Percentiles rank a stretch among this genome's conserved stretches.
Conservation (phyloP, 2,888 invertebrate genomes). For the Drosophila kambysellisi region DNA sequence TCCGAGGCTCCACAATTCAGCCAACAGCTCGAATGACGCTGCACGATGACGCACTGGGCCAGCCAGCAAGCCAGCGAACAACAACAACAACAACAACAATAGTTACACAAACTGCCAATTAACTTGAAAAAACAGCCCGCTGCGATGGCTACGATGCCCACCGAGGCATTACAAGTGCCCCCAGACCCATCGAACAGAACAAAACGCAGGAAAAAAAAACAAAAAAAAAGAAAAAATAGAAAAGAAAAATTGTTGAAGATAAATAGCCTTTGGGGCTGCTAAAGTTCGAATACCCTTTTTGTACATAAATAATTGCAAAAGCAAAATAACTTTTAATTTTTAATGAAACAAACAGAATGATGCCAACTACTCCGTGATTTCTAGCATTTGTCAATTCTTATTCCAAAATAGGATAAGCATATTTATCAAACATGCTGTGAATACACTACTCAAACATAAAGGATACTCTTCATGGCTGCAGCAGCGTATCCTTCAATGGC, state of each 20-base stretch:
- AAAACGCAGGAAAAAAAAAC: constrained; percentile 1
- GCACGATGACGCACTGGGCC: constrained; percentile 43
- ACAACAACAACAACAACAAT: constrained; percentile 25
- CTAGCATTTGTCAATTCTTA: not conserved
- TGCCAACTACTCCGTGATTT: not conserved
- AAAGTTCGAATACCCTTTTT: constrained; percentile 4
- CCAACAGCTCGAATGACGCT: constrained; percentile 28
- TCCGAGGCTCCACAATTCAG: constrained; percentile 30
- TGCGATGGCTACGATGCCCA: constrained; percentile 47
- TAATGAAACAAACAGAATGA: not conserved
- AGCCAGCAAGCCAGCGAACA: constrained; percentile 2
- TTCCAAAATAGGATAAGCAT: not conserved
- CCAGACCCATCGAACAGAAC: constrained; percentile 27
- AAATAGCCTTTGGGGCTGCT: not conserved
- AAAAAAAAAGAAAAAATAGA: not conserved
- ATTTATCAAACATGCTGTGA: not conserved
- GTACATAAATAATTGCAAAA: not conserved
- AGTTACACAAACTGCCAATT: constrained; percentile 64
- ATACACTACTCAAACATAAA: not conserved
- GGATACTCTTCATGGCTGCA: not conserved
- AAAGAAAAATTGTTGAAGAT: not conserved
- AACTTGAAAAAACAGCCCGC: constrained; percentile 58
- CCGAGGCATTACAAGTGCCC: constrained; percentile 45
- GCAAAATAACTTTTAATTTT: not conserved
- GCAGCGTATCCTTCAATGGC: not conserved